Base-by-base conservation (phyloP, 2,797 vertebrate species). In the Hoplostethus mediterraneus region DNA sequence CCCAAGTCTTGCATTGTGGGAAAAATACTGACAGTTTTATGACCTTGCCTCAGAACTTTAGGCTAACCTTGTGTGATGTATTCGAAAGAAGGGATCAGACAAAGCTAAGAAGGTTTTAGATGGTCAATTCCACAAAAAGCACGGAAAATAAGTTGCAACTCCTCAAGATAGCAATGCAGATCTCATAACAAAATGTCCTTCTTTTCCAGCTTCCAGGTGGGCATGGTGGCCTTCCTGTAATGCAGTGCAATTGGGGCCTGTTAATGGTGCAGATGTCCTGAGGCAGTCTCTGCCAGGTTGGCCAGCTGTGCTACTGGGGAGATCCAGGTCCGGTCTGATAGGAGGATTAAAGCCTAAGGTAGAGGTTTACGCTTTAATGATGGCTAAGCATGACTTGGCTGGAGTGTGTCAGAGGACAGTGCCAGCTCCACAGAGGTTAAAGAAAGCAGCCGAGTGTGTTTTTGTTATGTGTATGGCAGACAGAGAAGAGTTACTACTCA, bases 281-380 rank as follows among this genome's bases (percentile, higher is more conserved):
- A 86, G 84, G 84, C 81, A 21, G 68, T 72, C 62, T 62, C 67
- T 86, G 88, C 80, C 82, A 82, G 80, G 78, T 84, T 86, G 89
- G 90, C 40, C 83, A 90, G 87, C 87, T 89, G 89, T 90, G 86
- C 83, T 86, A 75, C 63, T 79, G 85, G 87, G 75, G 55, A 79
- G 79, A 84, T 75, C 76, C 81, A 85, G 81, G 72, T 79, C 49
- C 40, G 67, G 82, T 63, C 63, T 85, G 87, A 89, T 89, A 89
- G 86, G 56, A 79, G 89, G 89, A 92, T 90, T 90, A 93, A 83
- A 79, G 73, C 82, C 81, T 76, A 71, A 72, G 85, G 89, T 90
- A 75, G 65, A 77, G 81, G 79, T 84, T 79, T 82, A 81, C 63
- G 69, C 81, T 86, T 84, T 87, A 88, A 88, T 89, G 79, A 85